These are phyloP conservation scores for Volucella zonaria DNA, from an alignment of 2,888 invertebrate species.

Conservation along the genomic window DNA sequence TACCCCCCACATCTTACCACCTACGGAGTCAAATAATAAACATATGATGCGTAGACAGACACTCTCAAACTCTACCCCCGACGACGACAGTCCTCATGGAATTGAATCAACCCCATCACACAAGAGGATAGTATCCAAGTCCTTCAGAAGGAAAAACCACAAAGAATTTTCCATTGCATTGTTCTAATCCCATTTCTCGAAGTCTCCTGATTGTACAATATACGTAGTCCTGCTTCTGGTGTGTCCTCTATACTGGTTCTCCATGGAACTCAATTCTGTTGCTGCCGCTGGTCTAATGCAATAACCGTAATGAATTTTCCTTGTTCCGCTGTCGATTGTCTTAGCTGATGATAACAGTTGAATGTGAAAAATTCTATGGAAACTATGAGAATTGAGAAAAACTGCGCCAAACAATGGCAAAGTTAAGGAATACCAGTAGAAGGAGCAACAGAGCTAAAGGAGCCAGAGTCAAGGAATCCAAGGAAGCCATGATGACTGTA, in stretches of 20 bases:
- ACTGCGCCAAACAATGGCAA: constrained; percentile 59
- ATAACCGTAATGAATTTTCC: constrained; percentile 71
- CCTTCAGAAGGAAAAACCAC: constrained; percentile 50
- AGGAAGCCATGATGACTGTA: background rate
- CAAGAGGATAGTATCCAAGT: constrained; percentile 29
- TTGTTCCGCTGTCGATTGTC: constrained; percentile 71
- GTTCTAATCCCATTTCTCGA: constrained; percentile 66
- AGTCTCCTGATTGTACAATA: constrained; percentile 39
- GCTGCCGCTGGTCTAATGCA: constrained; percentile 66
- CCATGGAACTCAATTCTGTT: constrained; percentile 49
- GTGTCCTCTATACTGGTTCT: background rate
- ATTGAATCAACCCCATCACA: constrained; percentile 51
- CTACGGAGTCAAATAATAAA: constrained; percentile 56
- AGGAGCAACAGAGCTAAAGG: constrained; percentile 15
- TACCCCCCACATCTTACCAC: background rate
- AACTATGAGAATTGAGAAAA: constrained; percentile 14
- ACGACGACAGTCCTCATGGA: constrained; percentile 29
- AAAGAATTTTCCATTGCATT: constrained; percentile 69
- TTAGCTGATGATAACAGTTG: constrained; percentile 68
- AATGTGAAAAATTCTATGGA: constrained; percentile 54
- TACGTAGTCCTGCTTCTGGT: background rate
- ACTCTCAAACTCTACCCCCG: constrained; percentile 5
- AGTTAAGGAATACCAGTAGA: background rate
- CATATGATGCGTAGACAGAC: constrained; percentile 71
- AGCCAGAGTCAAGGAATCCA: background rate